Base-by-base conservation (phyloP, 2,797 vertebrate genomes). In the Argya squamiceps region DNA sequence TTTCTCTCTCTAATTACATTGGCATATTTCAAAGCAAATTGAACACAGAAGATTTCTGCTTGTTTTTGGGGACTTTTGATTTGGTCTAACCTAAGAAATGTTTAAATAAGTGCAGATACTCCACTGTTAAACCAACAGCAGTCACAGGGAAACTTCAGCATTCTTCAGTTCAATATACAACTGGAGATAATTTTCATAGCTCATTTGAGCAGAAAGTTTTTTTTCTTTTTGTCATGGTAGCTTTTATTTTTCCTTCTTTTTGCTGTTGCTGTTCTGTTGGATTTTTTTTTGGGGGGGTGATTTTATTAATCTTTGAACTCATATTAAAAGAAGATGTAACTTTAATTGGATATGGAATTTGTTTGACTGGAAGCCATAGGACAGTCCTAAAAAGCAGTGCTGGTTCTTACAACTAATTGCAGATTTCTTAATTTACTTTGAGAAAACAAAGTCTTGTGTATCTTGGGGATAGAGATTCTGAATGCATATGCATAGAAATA, bases 321-420 rank as follows among this genome's bases (percentile, higher is more conserved):
- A 0, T 60, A 95, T 93, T 96, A 73, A 92, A 95, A 97, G 69
- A 92, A 95, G 41, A 91, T 92, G 65, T 16, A 63, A 65, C 37
- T 92, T 94, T 46, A 91, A 78, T 39, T 85, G 76, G 12, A 37
- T 76, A 44, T 70, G 75, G 52, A 85, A 78, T 88, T 91, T 74
- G 6, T 89, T 92, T 92, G 68, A 89, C 22, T 83, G 39, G 39
- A 84, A 92, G 65, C 27, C 36, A 67, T 44, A 65, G 12, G 32
- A 67, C 39, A 74, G 36, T 32, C 58, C n/a, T 74, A 88, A 15
- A 92, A 90, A 85, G 77, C 34, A 69, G 17, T 73, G 5, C 11
- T 68, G 5, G 15, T 47, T 56, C 47, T 89, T 91, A 73, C 10
- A 92, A 93, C 85, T 81, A 88, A 90, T 53, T 81, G 27, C 89